A percentile compares a stretch with the other conserved stretches of the same genome.
Conservation (phyloP, 2,888 invertebrate genomes). For the Parnassius smintheus region DNA sequence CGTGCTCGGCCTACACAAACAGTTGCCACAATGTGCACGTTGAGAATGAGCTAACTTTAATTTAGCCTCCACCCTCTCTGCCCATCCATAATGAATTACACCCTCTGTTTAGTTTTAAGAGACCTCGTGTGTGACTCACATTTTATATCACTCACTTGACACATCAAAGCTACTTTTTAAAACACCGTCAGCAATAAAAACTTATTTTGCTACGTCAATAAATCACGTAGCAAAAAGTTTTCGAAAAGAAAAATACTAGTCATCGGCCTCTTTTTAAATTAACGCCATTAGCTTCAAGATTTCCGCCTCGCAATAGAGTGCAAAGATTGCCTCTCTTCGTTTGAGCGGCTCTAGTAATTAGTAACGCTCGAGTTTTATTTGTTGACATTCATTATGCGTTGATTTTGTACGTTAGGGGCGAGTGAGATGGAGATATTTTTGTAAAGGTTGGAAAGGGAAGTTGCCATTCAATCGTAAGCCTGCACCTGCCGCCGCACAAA, state of each 20-base stretch:
- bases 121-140: constrained; percentile 62
- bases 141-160: constrained; percentile 50
- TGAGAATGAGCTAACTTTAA: constrained; percentile 71
- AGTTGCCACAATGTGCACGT: constrained; percentile 59
- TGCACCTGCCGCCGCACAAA: constrained; percentile 78
- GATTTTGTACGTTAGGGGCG: constrained; percentile 60
- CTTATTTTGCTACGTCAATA: constrained; percentile 56
- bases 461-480: constrained; percentile 57
- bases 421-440: constrained; percentile 50
- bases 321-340: constrained; percentile 78
- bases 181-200: constrained; percentile 38
- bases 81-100: constrained; percentile 67
- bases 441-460: constrained; percentile 56
- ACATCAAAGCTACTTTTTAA: constrained; percentile 36
- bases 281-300: constrained; percentile 79
- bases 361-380: constrained; percentile 81
- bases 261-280: constrained; percentile 79
- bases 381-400: constrained; percentile 79
- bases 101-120: constrained; percentile 66
- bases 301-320: constrained; percentile 76
- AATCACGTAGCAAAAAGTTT: constrained; percentile 68
- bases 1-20: constrained; percentile 71
- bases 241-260: constrained; percentile 72
- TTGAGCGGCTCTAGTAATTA: constrained; percentile 75
- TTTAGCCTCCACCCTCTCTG: constrained; percentile 65